Conservation (phyloP, 2,888 invertebrate species). For the Philhelius pedissequus region DNA sequence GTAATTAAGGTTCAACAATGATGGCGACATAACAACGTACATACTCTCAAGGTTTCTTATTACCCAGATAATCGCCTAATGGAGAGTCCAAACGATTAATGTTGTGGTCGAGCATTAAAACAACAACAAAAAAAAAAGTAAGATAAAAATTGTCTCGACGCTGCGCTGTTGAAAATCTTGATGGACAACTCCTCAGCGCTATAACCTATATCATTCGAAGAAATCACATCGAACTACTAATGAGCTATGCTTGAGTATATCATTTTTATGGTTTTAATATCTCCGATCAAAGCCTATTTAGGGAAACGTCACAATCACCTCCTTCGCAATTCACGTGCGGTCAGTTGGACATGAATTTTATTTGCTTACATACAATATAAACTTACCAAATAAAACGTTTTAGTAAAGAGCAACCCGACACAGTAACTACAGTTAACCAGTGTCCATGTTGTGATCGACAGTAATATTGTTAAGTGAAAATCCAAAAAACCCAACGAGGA, state of each 20-base stretch:
- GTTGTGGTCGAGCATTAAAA: slow-evolving; percentile 1
- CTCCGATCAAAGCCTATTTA: slow-evolving; percentile 41
- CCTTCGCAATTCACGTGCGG: slow-evolving; percentile 44
- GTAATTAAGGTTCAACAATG: slow-evolving; percentile 59
- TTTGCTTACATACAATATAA: background rate
- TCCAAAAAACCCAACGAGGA: background rate
- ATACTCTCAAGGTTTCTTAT: slow-evolving; percentile 44
- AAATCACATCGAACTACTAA: slow-evolving; percentile 36
- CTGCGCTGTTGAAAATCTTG: slow-evolving; percentile 30
- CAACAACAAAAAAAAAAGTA: background rate
- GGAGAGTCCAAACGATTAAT: slow-evolving; percentile 37
- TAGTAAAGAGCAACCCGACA: slow-evolving; percentile 51
- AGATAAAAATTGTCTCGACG: slow-evolving; percentile 34
- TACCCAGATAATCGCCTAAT: slow-evolving; percentile 42
- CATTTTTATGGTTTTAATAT: slow-evolving; percentile 8
- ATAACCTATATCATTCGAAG: slow-evolving; percentile 26
- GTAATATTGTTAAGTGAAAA: slow-evolving; percentile 38
- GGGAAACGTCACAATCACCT: slow-evolving; percentile 43
- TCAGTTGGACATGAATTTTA: background rate
- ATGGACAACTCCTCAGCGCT: slow-evolving; percentile 56
- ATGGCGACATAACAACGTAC: slow-evolving; percentile 23
- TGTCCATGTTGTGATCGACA: slow-evolving; percentile 54
- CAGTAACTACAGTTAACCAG: slow-evolving; percentile 54
- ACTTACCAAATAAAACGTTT: background rate
- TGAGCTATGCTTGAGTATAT: slow-evolving; percentile 14